Evolutionary conservation across 2,888 invertebrate genomes (phyloP), one percentile per base, ranked within the genome.

Genomic region (Chelonus formosanus): DNA sequence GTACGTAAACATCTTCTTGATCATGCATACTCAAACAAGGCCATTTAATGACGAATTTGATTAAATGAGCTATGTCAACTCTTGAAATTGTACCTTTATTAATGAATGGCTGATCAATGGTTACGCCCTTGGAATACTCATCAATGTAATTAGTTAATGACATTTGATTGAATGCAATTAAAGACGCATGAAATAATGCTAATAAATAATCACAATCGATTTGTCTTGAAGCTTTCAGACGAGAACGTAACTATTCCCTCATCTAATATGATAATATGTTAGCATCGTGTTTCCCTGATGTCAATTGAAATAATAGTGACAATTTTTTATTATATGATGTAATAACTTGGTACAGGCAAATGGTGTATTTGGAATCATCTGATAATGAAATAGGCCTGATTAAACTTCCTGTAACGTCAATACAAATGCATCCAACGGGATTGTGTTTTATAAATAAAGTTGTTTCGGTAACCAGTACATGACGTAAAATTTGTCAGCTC

Each of bases 51-150:
- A 76, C 68, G 4, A 69, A 35, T 40, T 73, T 73, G 0, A 76
- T 73, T 6, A 76, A 53, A 59, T 76, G 76, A 1, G 74, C 74
- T n/a, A 76, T 73, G 62, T 76, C 76, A 4, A 73, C 59, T 31
- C 74, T 67, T n/a, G 73, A 57, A 10, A 67, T 35, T 63, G 67
- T 5, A 36, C 53, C 8, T 47, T 48, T 45, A 59, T 32, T 44
- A 43, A 50, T 35, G 59, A 4, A 43, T 43, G 4, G 6, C 5
- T 32, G 20, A 44, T 0, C 10, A 3, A 5, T 48, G 7, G 8
- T 35, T n/a, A 67, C 43, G 20, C 47, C 59, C 5, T 64, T 5
- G n/a, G 73, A 65, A 45, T 71, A 71, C 3, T 64, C 54, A 3
- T 67, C 63, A 6, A 72, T 54, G 52, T 74, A 75, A 3, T 6